Percentiles rank a stretch among this genome's conserved stretches.
phyloP scores from a whole-genome alignment of 2,888 invertebrate species.

The Plebejus argus region DNA sequence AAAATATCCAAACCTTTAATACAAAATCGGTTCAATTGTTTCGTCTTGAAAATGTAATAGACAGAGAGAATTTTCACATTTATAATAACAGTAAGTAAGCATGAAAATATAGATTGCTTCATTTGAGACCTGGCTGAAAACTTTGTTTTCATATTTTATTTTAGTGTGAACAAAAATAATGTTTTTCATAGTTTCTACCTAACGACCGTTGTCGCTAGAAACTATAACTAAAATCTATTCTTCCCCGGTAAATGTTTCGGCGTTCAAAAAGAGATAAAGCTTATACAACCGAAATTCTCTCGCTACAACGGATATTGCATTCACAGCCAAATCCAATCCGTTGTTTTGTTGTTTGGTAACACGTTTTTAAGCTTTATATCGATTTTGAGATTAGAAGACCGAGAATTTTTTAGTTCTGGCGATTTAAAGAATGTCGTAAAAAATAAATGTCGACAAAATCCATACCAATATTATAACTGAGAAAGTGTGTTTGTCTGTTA shows the following conservation, averaged over 20 bases:
- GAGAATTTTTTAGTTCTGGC: not conserved
- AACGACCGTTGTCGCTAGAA: not conserved
- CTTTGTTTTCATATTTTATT: not conserved
- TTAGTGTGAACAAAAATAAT: not conserved
- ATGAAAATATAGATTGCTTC: too few species aligned
- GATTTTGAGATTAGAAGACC: slow-evolving; percentile 3
- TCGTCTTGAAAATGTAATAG: too few species aligned
- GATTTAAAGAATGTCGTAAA: too few species aligned
- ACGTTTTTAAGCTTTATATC: slow-evolving; percentile 22
- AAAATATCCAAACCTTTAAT: too few species aligned
- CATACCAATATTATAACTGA: too few species aligned
- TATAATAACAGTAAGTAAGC: too few species aligned
- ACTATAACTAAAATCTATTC: slow-evolving; percentile 1
- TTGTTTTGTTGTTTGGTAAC: slow-evolving; percentile 22
- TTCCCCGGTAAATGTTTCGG: not conserved
- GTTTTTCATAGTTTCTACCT: slow-evolving; percentile 40
- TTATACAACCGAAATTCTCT: slow-evolving; percentile 24
- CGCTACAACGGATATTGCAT: slow-evolving; percentile 24
- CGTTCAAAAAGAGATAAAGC: slow-evolving; percentile 20
- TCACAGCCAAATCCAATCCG: slow-evolving; percentile 24
- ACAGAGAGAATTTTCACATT: too few species aligned
- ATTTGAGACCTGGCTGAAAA: not conserved
- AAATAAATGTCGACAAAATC: too few species aligned
- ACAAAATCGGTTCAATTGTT: too few species aligned
- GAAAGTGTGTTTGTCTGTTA: too few species aligned